Conservation (phyloP, 2,113 vertebrate species). For the Rhea pennata region DNA sequence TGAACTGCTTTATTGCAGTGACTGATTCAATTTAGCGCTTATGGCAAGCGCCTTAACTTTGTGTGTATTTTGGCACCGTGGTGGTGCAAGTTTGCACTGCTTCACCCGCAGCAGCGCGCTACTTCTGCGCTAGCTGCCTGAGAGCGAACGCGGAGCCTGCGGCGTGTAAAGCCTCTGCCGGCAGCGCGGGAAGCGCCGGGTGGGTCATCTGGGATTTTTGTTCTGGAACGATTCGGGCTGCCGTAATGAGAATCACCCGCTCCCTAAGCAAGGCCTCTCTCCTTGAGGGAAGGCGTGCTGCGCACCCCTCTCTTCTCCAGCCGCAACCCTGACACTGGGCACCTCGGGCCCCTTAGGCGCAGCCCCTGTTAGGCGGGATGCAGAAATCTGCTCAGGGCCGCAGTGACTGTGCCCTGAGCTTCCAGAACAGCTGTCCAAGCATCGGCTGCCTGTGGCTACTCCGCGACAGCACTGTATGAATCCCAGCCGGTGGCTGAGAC, state of each 20-base stretch:
- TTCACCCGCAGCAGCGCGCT: neutral
- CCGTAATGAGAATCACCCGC: neutral
- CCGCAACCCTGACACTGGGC: neutral
- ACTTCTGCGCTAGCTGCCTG: neutral
- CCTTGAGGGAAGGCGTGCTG: too few relatives aligned
- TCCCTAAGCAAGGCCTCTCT: too few relatives aligned
- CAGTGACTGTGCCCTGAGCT: neutral
- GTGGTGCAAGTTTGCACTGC: neutral
- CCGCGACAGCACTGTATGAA: neutral
- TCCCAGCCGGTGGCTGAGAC: neutral
- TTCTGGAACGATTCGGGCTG: neutral
- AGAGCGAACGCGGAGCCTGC: neutral
- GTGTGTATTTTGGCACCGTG: neutral
- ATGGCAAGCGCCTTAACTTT: neutral
- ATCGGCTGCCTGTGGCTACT: neutral
- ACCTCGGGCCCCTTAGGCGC: fast-evolving
- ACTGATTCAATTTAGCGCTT: neutral
- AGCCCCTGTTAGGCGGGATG: neutral
- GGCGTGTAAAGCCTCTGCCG: neutral
- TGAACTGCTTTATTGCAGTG: neutral
- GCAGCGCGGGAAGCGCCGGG: too few relatives aligned
- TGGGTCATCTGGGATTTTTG: neutral
- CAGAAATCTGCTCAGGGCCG: neutral
- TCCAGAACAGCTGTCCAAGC: neutral
- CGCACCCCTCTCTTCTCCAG: neutral